Conservation (phyloP, 1,140 invertebrate species). For the Papilio helenus region DNA sequence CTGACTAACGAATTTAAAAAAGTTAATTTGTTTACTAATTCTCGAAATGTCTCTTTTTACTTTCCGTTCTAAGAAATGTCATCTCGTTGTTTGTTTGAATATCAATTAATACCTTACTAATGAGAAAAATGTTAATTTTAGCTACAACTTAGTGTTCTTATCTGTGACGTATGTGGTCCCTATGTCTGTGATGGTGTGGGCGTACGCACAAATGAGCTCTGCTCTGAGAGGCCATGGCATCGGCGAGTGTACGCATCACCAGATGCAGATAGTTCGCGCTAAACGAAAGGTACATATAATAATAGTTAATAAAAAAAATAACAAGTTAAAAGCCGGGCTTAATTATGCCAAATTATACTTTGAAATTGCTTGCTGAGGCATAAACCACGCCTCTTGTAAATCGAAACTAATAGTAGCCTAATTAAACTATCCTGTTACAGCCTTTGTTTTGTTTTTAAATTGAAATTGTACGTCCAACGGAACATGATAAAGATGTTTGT, state of each 20-base stretch:
- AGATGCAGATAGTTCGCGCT: constrained; percentile 91
- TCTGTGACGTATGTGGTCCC: constrained; percentile 94
- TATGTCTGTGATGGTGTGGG: constrained; percentile 92
- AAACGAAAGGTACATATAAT: constrained; percentile 91
- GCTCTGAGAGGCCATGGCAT: constrained; percentile 90
- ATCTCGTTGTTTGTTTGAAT: background rate
- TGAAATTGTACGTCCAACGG: too few relatives aligned
- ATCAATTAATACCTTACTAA: background rate
- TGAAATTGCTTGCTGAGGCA: too few relatives aligned
- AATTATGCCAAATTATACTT: too few relatives aligned
- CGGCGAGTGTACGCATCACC: constrained; percentile 92
- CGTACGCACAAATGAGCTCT: constrained; percentile 92
- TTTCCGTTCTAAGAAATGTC: background rate
- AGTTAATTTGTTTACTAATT: background rate
- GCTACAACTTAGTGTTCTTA: constrained; percentile 95
- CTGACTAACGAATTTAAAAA: background rate
- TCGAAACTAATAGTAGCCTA: too few relatives aligned
- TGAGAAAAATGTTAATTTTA: constrained; percentile 67
- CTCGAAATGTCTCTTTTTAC: background rate
- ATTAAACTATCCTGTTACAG: too few relatives aligned
- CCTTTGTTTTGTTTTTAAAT: too few relatives aligned
- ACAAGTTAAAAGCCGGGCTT: too few relatives aligned
- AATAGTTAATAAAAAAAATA: too few relatives aligned
- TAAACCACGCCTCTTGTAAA: too few relatives aligned
- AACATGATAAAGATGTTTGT: too few relatives aligned